phyloP scores from a whole-genome alignment of 2,797 vertebrate genomes.

The Manis crassicaudata region DNA sequence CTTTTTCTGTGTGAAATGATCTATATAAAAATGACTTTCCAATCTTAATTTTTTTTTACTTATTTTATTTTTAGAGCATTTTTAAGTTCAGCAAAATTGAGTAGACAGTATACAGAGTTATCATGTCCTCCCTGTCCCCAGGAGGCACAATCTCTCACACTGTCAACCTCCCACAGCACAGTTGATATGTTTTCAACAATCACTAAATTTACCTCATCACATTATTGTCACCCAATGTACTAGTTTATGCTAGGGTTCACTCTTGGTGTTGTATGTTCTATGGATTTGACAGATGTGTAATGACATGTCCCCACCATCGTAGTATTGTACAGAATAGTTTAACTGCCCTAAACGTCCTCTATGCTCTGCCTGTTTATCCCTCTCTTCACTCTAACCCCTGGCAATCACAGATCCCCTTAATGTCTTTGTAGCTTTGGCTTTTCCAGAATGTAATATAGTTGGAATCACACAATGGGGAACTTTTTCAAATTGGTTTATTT shows the following conservation, averaged over 20 bases:
- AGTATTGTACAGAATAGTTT: neutral
- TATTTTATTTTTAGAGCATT: neutral
- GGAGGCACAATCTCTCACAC: neutral
- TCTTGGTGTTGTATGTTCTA: neutral
- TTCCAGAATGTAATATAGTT: neutral
- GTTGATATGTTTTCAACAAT: neutral
- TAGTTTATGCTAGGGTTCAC: neutral
- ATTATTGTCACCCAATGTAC: neutral
- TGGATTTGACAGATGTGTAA: neutral
- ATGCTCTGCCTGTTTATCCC: neutral
- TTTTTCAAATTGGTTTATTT: neutral
- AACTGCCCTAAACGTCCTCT: neutral
- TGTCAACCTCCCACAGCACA: neutral
- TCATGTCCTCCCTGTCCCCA: too few relatives aligned
- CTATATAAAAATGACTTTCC: neutral
- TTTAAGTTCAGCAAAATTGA: neutral
- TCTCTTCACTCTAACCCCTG: rapidly evolving
- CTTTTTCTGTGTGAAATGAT: neutral
- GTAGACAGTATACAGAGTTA: neutral
- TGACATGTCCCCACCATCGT: neutral
- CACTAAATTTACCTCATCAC: neutral
- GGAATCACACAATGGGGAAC: neutral
- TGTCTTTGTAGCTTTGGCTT: neutral
- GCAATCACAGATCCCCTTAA: neutral
- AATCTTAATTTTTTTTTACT: neutral